phyloP scores from a whole-genome alignment of 1,140 invertebrate genomes.

The Drosophila equinoxialis region DNA sequence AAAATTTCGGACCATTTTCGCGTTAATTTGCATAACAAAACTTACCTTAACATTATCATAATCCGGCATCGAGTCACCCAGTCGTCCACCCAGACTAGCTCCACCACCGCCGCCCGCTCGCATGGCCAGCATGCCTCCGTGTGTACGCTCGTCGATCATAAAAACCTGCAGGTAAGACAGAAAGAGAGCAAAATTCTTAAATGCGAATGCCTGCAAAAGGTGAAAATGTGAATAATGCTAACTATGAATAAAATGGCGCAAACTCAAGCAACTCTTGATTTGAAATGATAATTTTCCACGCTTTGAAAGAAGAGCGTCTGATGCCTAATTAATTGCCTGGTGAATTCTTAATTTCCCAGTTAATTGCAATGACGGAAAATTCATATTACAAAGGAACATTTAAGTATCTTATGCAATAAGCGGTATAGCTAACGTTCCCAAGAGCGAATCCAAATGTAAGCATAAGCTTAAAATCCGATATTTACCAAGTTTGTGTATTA shows the following conservation, averaged over 20 bases:
- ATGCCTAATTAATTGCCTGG: constrained; percentile 3
- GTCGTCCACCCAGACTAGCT: constrained; percentile 66
- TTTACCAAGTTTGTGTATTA: too few species aligned
- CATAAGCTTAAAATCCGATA: too few species aligned
- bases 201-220: not conserved
- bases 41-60: constrained; percentile 86
- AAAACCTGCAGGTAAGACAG: constrained; percentile 61
- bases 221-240: not conserved
- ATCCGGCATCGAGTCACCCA: constrained; percentile 83
- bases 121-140: constrained; percentile 71
- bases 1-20: constrained; percentile 54
- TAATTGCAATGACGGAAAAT: constrained; percentile 6
- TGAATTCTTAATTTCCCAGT: constrained; percentile 19
- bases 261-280: not conserved
- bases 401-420: too few species aligned
- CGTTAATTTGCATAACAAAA: constrained; percentile 68
- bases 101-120: constrained; percentile 70
- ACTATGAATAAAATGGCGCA: not conserved
- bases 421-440: too few species aligned
- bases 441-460: too few species aligned
- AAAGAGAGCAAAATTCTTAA: not conserved
- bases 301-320: not conserved
- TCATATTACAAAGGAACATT: not conserved
- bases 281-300: constrained; percentile 5
- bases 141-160: constrained; percentile 83